Base-by-base conservation (phyloP, 2,113 vertebrate species). In the Pelecanoides urinatrix region DNA sequence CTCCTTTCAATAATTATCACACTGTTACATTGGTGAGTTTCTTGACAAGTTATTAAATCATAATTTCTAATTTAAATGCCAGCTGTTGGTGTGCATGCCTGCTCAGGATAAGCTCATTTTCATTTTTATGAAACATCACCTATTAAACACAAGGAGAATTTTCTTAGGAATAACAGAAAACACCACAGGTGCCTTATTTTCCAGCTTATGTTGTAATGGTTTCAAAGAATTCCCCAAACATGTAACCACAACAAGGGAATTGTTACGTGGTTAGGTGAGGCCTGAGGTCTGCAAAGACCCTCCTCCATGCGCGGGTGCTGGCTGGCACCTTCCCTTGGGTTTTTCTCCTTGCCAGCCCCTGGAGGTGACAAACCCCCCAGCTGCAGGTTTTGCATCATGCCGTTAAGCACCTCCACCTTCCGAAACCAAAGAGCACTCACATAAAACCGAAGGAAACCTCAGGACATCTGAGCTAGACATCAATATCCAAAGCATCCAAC, bases 51-150 rank as follows among this genome's bases (percentile, higher is more conserved):
- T 96, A 97, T 96, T 97, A 96, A 96, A 97, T 96, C 97, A 95
- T 97, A 97, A 97, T 97, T 97, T 97, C 96, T 95, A 92, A 97
- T 97, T 97, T 97, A 96, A 97, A 97, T 97, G 96, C 97, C 96
- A 96, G 96, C 91, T 96, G 94, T 96, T 92, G 94, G 92, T 40
- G 93, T 95, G 95, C 91, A 82, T 95, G 96, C 91, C 88, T 95
- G 95, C 92, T 93, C 96, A 92, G 96, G 95, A 95, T 96, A 96
- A 97, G 96, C 97, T 95, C 95, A 97, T 97, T 97, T 96, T 96
- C 95, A 97, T 96, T 97, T 97, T 96, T 97, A 97, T 97, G 96
- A 97, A 97, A 97, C 96, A 92, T 66, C 92, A 96, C 96, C 95
- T 94, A 92, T 97, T 96, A 97, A 94, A 97, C 86, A 96, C 86